phyloP scores from a whole-genome alignment of 2,113 vertebrate genomes.

The Eurystomus gularis region DNA sequence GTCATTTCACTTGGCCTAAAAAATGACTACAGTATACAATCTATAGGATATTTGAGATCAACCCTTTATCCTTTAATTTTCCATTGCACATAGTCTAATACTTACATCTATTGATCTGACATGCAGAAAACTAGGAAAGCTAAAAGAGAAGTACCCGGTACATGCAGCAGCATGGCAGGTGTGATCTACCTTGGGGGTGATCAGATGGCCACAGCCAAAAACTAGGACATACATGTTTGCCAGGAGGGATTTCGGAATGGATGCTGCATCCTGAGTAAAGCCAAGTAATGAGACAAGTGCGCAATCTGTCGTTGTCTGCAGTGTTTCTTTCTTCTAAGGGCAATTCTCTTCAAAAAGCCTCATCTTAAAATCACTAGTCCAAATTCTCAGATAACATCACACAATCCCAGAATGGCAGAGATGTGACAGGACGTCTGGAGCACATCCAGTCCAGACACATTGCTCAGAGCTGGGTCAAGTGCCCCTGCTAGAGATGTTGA shows the following conservation, averaged over 20 bases:
- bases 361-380: neutral
- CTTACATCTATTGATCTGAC: neutral
- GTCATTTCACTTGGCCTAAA: neutral
- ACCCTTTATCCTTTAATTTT: neutral
- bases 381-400: neutral
- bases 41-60: neutral
- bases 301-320: neutral
- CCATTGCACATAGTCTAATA: neutral
- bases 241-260: neutral
- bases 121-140: neutral
- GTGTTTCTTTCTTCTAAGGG: neutral
- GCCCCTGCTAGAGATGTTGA: neutral
- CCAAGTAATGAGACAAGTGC: neutral
- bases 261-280: neutral
- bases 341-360: neutral
- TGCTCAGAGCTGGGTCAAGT: neutral
- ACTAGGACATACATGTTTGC: neutral
- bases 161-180: neutral
- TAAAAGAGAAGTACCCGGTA: neutral
- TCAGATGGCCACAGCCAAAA: neutral
- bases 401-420: neutral
- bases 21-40: neutral
- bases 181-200: constrained; percentile 41
- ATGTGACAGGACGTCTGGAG: neutral
- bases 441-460: neutral